Evolutionary conservation across 2,113 vertebrate genomes (phyloP), one percentile per base, ranked within the genome.

Genomic region (Aptenodytes forsteri): DNA sequence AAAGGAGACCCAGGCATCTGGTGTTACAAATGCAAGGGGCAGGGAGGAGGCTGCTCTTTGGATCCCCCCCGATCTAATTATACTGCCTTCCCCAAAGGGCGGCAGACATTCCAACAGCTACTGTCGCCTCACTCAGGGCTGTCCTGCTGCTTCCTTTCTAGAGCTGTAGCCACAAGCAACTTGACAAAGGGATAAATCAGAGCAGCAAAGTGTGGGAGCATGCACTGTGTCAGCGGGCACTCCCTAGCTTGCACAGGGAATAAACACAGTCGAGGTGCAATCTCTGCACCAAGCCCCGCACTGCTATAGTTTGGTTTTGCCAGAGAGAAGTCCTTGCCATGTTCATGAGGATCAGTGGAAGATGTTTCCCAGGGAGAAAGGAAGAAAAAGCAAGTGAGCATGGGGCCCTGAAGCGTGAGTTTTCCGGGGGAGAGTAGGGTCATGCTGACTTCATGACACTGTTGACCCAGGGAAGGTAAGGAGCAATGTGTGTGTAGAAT

Each of bases 211-310:
- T 0, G 46, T 3, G 44, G 70, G 65, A 38, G 36, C 7, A 1
- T 2, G 10, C 11, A 0, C 46, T 12, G 26, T 20, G 58, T 13
- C 5, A 20, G 7, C 1, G 19, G 50, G 30, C 27, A 1, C 75
- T n/a, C 17, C 38, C 34, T 4, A 2, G n/a, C 3, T 29, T 2
- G 29, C 59, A 3, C 15, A 6, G 69, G 59, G 69, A 27, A 19
- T 26, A 29, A 27, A 29, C 0, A 0, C 29, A 3, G 23, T 0
- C 3, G 0, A 2, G 69, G 16, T 26, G 54, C 25, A 6, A 6
- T 4, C 69, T 10, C 61, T 17, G 65, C 5, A 3, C 88, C 75
- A 10, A 55, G 44, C 17, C 65, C 40, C 23, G 16, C 13, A 1
- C 9, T 15, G 46, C 6, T 38, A 6, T 1, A 8, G 20, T 6